phyloP scores from a whole-genome alignment of 2,888 invertebrate species.

The Odontocerum albicorne region DNA sequence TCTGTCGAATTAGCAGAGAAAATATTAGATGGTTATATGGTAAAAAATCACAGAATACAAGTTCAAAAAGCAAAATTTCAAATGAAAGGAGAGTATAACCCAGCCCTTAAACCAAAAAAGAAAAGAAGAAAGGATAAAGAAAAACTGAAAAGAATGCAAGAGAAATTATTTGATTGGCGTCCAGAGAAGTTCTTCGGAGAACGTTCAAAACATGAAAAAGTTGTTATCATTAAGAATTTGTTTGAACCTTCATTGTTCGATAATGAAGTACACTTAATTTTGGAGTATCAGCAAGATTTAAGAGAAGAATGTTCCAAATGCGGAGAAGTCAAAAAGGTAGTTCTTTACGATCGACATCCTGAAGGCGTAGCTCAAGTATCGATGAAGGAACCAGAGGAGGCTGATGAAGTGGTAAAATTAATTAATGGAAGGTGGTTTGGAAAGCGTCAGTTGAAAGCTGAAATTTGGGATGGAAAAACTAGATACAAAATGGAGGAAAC shows the following conservation, averaged over 20 bases:
- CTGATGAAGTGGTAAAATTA: slow-evolving; percentile 84
- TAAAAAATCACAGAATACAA: slow-evolving; percentile 77
- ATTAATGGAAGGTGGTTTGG: slow-evolving; percentile 92
- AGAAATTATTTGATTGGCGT: slow-evolving; percentile 96
- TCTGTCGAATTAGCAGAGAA: slow-evolving; percentile 92
- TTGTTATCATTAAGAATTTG: slow-evolving; percentile 91
- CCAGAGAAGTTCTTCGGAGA: slow-evolving; percentile 90
- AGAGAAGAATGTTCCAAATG: slow-evolving; percentile 87
- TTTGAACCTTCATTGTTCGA: slow-evolving; percentile 90
- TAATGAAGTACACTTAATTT: slow-evolving; percentile 81
- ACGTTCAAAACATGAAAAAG: slow-evolving; percentile 83
- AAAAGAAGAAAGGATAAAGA: slow-evolving; percentile 88
- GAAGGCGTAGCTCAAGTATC: slow-evolving; percentile 93
- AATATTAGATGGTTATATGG: slow-evolving; percentile 84
- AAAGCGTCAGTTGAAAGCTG: slow-evolving; percentile 80
- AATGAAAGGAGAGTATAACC: slow-evolving; percentile 93
- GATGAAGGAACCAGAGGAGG: slow-evolving; percentile 88
- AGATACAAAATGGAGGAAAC: slow-evolving; percentile 92
- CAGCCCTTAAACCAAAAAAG: slow-evolving; percentile 86
- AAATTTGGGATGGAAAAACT: slow-evolving; percentile 94
- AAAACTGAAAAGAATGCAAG: slow-evolving; percentile 88
- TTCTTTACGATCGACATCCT: slow-evolving; percentile 88
- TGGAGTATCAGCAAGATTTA: slow-evolving; percentile 90
- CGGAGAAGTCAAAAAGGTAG: slow-evolving; percentile 89
- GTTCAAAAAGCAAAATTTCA: slow-evolving; percentile 94